A percentile compares a stretch with the other conserved stretches of the same genome.
These are phyloP conservation scores for Catharus bicknelli DNA, from an alignment of 2,113 vertebrate genomes.

Conservation along the genomic window DNA sequence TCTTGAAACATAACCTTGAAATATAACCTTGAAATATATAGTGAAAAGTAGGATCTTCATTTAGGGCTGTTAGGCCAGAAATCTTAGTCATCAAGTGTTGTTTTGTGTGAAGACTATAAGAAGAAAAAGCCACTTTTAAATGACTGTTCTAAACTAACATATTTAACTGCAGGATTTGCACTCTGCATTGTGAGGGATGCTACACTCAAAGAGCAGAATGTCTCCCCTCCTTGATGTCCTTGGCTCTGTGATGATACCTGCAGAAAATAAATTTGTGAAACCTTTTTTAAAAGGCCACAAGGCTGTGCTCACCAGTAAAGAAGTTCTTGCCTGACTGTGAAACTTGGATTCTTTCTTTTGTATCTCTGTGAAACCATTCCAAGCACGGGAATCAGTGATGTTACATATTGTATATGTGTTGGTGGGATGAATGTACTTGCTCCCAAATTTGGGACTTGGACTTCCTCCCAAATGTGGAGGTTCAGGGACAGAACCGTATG, in stretches of 20 bases:
- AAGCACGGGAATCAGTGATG: not conserved
- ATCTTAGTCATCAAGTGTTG: not conserved
- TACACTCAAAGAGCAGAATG: not conserved
- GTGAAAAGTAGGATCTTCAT: not conserved
- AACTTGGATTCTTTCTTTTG: not conserved
- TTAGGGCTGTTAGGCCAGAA: not conserved
- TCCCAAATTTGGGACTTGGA: not conserved
- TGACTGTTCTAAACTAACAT: not conserved
- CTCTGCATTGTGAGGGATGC: not conserved
- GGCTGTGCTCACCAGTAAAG: rapidly evolving
- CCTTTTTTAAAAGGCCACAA: not conserved
- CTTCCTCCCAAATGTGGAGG: not conserved
- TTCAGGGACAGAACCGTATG: not conserved
- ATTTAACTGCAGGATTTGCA: not conserved
- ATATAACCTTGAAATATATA: not conserved
- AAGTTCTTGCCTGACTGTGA: not conserved
- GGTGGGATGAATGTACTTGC: not conserved
- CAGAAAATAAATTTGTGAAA: not conserved
- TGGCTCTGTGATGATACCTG: not conserved
- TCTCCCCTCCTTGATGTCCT: not conserved
- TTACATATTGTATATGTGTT: not conserved
- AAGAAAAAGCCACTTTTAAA: not conserved
- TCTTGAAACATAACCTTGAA: not conserved
- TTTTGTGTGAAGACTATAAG: not conserved
- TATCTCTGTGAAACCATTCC: not conserved